Base-by-base conservation (phyloP, 2,888 invertebrate species). In the Gari tellinella region DNA sequence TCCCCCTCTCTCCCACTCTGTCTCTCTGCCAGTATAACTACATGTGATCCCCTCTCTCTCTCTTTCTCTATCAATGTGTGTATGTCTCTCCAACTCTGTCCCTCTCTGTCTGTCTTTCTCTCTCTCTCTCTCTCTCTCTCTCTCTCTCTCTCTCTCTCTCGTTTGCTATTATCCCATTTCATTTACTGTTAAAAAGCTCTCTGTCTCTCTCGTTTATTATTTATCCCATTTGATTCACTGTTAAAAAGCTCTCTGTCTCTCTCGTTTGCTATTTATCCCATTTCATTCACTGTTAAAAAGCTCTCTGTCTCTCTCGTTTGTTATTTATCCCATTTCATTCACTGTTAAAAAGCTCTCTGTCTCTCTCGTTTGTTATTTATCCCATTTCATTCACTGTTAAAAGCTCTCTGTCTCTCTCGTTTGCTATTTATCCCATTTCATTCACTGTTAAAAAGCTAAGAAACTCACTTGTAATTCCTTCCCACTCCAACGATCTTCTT, bases 401-500 rank as follows among this genome's bases (percentile, higher is more conserved):
- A n/a, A n/a, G n/a, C 19, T 8, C 43, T 43, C n/a, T 43, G 7
- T 43, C 43, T 14, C n/a, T 43, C 43, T 43, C n/a, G 4, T 43
- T 43, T n/a, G n/a, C n/a, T n/a, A n/a, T n/a, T n/a, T n/a, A n/a
- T n/a, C n/a, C n/a, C n/a, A n/a, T n/a, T n/a, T n/a, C n/a, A n/a
- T n/a, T n/a, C n/a, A n/a, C n/a, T n/a, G n/a, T n/a, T n/a, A n/a
- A n/a, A n/a, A n/a, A 15, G 4, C 7, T 19, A 15, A 19, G 43
- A 43, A 23, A 25, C 31, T 21, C 80, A 95, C 95, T 93, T 94
- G 90, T 94, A 95, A 91, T 95, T 95, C 37, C 94, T 89, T 0
- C 94, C 95, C 49, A 94, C 94, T n/a, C 94, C 94, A 26, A 95
- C 91, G 77, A 95, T 94, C 92, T 95, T 95, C 85, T 93, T 94